Base-by-base conservation (phyloP, 1,140 invertebrate genomes). In the Homalodisca vitripennis region DNA sequence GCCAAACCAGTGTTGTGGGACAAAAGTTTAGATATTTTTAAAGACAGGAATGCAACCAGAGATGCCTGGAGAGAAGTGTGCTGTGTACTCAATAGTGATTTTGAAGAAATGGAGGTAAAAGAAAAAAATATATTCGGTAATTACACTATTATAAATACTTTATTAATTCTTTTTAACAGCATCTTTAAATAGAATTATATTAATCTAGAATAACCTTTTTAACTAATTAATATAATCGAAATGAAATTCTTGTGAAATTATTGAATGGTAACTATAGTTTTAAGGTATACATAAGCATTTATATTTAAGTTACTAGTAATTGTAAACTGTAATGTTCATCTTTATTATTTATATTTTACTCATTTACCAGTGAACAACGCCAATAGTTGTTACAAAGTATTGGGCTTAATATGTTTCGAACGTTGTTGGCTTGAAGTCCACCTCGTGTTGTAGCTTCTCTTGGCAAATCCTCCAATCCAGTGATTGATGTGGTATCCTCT, bases 391-490 rank as follows among this genome's bases (percentile, higher is more conserved):
- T 13, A 71, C 32, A 69, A 71, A 63, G 69, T 68, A 60, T 60
- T 68, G 13, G 47, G n/a, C 3, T 24, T 26, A 60, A 68, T 68
- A 60, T 62, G 17, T 66, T 68, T 62, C 70, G 47, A 63, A 71
- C 57, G 60, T 68, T 71, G 66, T 71, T 71, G 24, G 70, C 70
- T 60, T 68, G 67, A 17, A 71, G 67, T 41, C 67, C 67, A 68
- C 70, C 66, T 46, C 66, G 66, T 68, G 32, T 22, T 71, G 53
- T 41, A 27, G 48, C 51, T 24, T 71, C 70, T 62, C 67, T 68
- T 31, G 66, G 66, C 30, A 71, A 68, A 68, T 74, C 73, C 69
- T 72, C 71, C 53, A 70, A 66, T 12, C 71, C 73, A 69, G 13
- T 60, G n/a, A 70, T 70, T 57, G 53, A 67, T 66, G 69, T 66